Evolutionary conservation across 2,888 invertebrate species (phyloP).

Genomic region (Xanthostigma xanthostigma): DNA sequence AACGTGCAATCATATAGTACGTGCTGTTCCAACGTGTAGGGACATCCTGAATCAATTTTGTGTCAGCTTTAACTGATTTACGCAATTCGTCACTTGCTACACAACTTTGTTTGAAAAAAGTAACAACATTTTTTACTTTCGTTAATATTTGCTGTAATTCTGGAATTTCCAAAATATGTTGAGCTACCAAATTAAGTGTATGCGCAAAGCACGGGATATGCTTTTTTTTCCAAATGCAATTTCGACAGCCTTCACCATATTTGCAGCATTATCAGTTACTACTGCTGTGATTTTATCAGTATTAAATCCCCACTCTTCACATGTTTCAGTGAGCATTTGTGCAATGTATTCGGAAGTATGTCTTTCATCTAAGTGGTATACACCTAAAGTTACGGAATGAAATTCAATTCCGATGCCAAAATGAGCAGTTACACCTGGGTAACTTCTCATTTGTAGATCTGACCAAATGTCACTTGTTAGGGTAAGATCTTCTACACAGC

Average conservation of each 20-base stretch:
- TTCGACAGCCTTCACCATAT: slow-evolving; percentile 15
- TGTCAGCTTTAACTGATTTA: slow-evolving; percentile 3
- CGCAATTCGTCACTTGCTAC: slow-evolving; percentile 13
- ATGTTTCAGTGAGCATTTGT: slow-evolving; percentile 15
- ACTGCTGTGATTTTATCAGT: slow-evolving; percentile 14
- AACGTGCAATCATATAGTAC: slow-evolving; percentile 17
- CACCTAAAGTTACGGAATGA: slow-evolving; percentile 10
- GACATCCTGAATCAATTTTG: slow-evolving; percentile 16
- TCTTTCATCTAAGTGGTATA: neutral
- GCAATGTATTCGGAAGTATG: slow-evolving; percentile 19
- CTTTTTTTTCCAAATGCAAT: slow-evolving; percentile 14
- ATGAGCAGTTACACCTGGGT: slow-evolving; percentile 21
- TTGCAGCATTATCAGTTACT: slow-evolving; percentile 11
- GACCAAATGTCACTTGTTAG: slow-evolving; percentile 22
- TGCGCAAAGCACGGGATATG: slow-evolving; percentile 23
- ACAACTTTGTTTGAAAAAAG: slow-evolving; percentile 15
- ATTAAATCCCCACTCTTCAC: slow-evolving; percentile 12
- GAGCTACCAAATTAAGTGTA: slow-evolving; percentile 21
- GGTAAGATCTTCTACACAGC: slow-evolving; percentile 16
- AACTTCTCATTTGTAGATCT: slow-evolving; percentile 16
- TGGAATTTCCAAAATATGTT: slow-evolving; percentile 8
- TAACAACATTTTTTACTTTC: slow-evolving; percentile 15
- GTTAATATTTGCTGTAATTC: slow-evolving; percentile 8
- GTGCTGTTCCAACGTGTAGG: slow-evolving; percentile 18
- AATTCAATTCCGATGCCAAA: slow-evolving; percentile 19